Evolutionary conservation across 2,797 vertebrate genomes (phyloP).

Genomic region (Lerista edwardsae): DNA sequence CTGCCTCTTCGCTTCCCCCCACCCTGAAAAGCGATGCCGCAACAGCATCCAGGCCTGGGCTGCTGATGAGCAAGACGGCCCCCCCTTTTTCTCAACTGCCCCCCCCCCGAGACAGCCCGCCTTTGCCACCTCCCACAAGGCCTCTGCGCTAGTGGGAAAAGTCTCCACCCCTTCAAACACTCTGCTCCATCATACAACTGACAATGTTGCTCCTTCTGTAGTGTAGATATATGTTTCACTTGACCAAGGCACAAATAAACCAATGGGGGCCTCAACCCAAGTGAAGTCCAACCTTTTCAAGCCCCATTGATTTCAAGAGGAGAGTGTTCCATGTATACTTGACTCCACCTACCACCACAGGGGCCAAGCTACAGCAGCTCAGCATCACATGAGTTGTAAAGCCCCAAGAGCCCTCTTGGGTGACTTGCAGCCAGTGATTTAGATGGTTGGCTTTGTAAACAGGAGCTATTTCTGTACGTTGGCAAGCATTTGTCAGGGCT

Average conservation of each 20-base stretch:
- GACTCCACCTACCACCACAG: not conserved
- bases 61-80: no score
- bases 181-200: no score
- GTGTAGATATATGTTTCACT: not conserved
- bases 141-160: no score
- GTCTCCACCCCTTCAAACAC: no score
- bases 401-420: not conserved
- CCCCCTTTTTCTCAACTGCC: no score
- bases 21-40: no score
- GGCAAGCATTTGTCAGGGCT: not conserved
- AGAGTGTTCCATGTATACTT: not conserved
- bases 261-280: not conserved
- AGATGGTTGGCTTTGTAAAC: not conserved
- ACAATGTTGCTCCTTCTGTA: no score
- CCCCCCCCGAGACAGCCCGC: no score
- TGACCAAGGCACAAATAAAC: not conserved
- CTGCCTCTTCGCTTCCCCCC: no score
- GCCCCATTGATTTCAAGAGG: not conserved
- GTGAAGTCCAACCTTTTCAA: not conserved
- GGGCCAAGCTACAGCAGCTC: not conserved
- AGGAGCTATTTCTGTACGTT: not conserved
- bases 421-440: not conserved
- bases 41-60: no score
- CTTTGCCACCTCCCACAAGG: no score
- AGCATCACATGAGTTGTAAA: not conserved